Evolutionary conservation across 2,797 vertebrate species (phyloP).

Genomic region (Hippopotamyrus pictus): DNA sequence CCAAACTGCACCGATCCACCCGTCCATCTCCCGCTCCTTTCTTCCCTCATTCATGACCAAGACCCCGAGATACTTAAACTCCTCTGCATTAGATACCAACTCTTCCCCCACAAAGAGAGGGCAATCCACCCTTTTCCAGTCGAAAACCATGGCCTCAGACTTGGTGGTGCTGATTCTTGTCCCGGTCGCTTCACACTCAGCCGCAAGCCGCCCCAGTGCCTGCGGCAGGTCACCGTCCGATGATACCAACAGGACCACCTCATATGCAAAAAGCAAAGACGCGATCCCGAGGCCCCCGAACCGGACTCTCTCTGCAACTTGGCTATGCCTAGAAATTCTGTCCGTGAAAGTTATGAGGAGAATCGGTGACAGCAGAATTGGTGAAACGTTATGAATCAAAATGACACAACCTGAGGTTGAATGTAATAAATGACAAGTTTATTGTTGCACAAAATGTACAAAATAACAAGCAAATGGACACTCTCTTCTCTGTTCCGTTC

Average conservation of each 20-base stretch:
- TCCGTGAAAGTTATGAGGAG: neutral
- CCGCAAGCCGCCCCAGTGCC: neutral
- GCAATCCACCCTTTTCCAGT: too few species aligned
- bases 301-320: neutral
- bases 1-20: neutral
- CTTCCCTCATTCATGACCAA: neutral
- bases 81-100: neutral
- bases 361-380: neutral
- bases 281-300: neutral
- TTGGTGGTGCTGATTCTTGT: neutral
- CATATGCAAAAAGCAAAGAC: neutral
- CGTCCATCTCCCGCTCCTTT: neutral
- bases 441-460: slow-evolving; percentile 87
- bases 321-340: neutral
- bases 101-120: neutral
- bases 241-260: too few species aligned
- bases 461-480: slow-evolving; percentile 84
- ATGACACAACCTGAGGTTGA: slow-evolving; percentile 33
- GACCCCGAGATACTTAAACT: neutral
- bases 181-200: neutral
- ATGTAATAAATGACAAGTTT: slow-evolving; percentile 80
- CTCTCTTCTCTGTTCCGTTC: slow-evolving; percentile 55
- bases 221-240: neutral
- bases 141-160: neutral
- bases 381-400: slow-evolving; percentile 12